Conservation (phyloP, 2,888 invertebrate genomes). For the Arctia plantaginis region DNA sequence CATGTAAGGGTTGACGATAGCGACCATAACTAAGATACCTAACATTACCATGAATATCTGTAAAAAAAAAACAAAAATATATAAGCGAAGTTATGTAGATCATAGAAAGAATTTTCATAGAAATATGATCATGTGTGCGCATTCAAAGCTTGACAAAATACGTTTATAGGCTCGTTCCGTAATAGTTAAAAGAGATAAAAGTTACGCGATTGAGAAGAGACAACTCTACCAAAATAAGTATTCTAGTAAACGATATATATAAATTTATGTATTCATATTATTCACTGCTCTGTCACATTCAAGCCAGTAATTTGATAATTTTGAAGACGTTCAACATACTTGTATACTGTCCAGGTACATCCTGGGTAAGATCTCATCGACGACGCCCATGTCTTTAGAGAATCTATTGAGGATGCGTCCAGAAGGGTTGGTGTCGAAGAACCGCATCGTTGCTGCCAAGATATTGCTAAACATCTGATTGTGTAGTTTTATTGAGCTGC, state of each 20-base stretch:
- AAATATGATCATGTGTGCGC: not conserved
- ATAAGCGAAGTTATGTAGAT: not conserved
- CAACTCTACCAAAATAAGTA: too few relatives aligned
- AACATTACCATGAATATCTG: conserved; percentile 90
- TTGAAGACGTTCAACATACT: conserved; percentile 55
- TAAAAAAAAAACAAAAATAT: conserved; percentile 31
- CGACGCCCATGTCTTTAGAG: conserved; percentile 93
- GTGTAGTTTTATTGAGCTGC: conserved; percentile 91
- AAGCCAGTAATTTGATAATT: not conserved
- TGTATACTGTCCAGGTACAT: conserved; percentile 89
- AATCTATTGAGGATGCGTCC: conserved; percentile 94
- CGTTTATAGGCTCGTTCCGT: too few relatives aligned
- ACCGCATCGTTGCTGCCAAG: conserved; percentile 91
- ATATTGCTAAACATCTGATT: conserved; percentile 92
- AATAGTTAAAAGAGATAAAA: too few relatives aligned
- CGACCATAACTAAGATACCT: conserved; percentile 90
- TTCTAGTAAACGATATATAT: too few relatives aligned
- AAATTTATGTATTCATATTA: too few relatives aligned
- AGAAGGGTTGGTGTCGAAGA: conserved; percentile 94
- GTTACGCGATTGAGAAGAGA: too few relatives aligned
- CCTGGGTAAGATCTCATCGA: conserved; percentile 90
- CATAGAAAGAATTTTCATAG: not conserved
- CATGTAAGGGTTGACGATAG: conserved; percentile 90
- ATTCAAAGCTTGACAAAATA: too few relatives aligned
- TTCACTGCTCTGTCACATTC: too few relatives aligned